A percentile compares a stretch with the other conserved stretches of the same genome.
Evolutionary conservation across 2,888 invertebrate genomes (phyloP).

Genomic region (Panzeria rudis): DNA sequence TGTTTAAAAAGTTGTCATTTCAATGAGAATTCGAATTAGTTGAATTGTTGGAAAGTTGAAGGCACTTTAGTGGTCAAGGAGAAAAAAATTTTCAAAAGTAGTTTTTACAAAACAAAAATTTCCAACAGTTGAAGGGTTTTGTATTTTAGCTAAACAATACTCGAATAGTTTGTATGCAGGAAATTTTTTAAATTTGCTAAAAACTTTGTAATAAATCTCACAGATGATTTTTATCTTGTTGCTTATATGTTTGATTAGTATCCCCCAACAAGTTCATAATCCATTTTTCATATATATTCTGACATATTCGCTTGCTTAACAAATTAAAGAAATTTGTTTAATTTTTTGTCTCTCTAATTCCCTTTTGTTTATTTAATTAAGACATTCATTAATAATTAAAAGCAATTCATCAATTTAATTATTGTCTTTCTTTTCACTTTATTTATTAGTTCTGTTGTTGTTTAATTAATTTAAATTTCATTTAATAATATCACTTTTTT

Average conservation of each 20-base stretch:
- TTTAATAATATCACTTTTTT: slow-evolving; percentile 27
- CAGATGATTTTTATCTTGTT: no score
- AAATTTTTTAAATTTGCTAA: no score
- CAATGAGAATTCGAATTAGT: not conserved
- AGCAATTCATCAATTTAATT: slow-evolving; percentile 70
- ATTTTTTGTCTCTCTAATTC: slow-evolving; percentile 23
- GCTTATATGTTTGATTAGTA: no score
- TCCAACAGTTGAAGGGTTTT: no score
- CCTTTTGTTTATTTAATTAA: slow-evolving; percentile 62
- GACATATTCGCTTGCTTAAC: not conserved
- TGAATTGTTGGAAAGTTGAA: not conserved
- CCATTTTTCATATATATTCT: no score
- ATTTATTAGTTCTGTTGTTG: slow-evolving; percentile 6
- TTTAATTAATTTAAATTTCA: slow-evolving; percentile 72
- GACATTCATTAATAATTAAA: slow-evolving; percentile 65
- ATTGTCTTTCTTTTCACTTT: slow-evolving; percentile 27
- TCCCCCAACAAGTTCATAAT: no score
- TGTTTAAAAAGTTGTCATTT: slow-evolving; percentile 3
- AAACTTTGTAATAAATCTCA: no score
- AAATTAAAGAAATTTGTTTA: not conserved
- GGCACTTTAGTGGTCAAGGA: slow-evolving; percentile 5
- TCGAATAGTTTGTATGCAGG: no score
- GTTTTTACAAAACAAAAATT: no score
- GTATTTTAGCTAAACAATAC: no score
- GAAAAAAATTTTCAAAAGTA: not conserved